Percentiles rank a stretch among this genome's conserved stretches.
Evolutionary conservation across 2,113 vertebrate species (phyloP).

Genomic region (Cynopterus brachyotis): DNA sequence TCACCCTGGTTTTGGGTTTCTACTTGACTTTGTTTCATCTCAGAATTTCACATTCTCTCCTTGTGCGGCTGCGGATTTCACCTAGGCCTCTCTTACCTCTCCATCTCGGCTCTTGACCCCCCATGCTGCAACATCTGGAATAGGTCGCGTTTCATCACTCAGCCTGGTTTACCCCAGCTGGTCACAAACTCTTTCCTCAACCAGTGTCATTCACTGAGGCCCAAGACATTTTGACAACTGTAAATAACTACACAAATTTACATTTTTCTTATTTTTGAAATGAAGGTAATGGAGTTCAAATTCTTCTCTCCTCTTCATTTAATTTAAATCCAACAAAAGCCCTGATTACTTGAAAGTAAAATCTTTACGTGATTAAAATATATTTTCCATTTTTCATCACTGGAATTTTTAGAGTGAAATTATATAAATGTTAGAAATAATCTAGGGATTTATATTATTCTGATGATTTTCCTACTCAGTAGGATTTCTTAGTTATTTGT

Average conservation of each 20-base stretch:
- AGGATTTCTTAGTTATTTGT: not conserved
- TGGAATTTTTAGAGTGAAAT: not conserved
- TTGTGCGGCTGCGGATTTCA: not conserved
- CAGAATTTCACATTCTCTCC: not conserved
- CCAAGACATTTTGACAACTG: not conserved
- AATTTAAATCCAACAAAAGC: not conserved
- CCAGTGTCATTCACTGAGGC: not conserved
- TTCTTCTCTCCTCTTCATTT: constrained; percentile 2
- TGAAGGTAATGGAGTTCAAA: not conserved
- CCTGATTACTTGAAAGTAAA: not conserved
- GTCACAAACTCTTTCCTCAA: not conserved
- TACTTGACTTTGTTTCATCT: not conserved
- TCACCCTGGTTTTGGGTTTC: not conserved
- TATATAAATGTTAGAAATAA: not conserved
- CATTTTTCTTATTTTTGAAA: not conserved
- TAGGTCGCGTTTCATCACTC: not conserved
- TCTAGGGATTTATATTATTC: not conserved
- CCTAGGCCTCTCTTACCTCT: not conserved
- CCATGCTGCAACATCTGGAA: not conserved
- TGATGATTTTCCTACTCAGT: not conserved
- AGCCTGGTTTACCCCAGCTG: not conserved
- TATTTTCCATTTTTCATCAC: not conserved
- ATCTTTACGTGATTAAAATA: not conserved
- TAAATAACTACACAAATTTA: not conserved
- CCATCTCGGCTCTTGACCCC: not conserved